Conservation (phyloP, 2,113 vertebrate species). For the Hymenochirus boettgeri region DNA sequence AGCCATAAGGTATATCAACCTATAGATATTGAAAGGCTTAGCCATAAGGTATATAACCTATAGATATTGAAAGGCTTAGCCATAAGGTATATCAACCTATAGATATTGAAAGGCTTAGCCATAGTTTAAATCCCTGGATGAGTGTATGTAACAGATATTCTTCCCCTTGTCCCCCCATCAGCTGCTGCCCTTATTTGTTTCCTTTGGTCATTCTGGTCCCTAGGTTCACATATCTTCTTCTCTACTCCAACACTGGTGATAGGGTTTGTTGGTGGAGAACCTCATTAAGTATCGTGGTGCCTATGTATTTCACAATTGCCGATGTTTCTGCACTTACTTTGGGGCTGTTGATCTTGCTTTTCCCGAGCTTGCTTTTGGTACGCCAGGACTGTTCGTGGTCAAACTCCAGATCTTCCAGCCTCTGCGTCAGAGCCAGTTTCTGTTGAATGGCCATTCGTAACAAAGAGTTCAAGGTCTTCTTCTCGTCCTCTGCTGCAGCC, state of each 20-base stretch:
- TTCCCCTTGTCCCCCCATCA: constrained; percentile 16
- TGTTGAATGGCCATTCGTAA: constrained; percentile 98
- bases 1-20: no score
- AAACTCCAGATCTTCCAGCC: constrained; percentile 96
- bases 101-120: no score
- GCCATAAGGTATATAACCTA: no score
- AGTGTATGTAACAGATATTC: no score
- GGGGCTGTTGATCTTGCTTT: constrained; percentile 87
- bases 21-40: no score
- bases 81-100: no score
- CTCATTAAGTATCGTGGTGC: constrained; percentile 70
- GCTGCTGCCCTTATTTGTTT: constrained; percentile 55
- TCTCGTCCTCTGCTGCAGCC: constrained; percentile 94
- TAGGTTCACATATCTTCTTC: constrained; percentile 71
- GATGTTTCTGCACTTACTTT: constrained; percentile 89
- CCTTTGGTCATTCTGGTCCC: constrained; percentile 59
- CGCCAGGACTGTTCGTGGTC: constrained; percentile 92
- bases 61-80: no score
- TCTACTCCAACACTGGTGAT: constrained; percentile 70
- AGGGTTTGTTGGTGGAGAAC: constrained; percentile 66
- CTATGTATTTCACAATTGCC: constrained; percentile 68
- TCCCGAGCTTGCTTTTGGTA: constrained; percentile 84
- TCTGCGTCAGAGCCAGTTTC: constrained; percentile 93
- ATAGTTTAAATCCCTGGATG: no score
- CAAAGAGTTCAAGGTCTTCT: constrained; percentile 96